A percentile compares a stretch with the other conserved stretches of the same genome.
Conservation (phyloP, 2,113 vertebrate species). For the Notechis scutatus region DNA sequence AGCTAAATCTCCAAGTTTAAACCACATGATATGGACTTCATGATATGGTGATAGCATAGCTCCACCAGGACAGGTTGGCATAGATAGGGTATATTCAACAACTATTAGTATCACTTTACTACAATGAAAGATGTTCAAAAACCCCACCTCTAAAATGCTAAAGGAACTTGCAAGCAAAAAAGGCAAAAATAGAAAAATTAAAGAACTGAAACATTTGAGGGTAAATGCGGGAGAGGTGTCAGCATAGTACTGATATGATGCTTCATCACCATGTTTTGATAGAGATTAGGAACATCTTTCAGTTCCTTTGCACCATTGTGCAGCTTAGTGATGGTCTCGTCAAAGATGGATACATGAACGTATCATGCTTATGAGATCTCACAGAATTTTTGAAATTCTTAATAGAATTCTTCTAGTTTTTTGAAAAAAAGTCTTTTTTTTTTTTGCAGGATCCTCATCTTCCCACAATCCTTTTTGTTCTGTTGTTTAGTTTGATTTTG, state of each 20-base stretch:
- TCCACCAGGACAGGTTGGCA: neutral
- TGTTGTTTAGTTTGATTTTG: neutral
- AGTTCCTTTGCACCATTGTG: neutral
- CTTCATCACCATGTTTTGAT: neutral
- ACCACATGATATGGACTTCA: neutral
- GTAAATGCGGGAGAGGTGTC: neutral
- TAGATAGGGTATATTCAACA: neutral
- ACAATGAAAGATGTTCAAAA: neutral
- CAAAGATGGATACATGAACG: neutral
- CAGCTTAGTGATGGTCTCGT: neutral
- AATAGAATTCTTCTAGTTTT: neutral
- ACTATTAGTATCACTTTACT: neutral
- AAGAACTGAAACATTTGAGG: neutral
- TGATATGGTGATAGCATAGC: neutral
- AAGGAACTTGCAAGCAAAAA: neutral
- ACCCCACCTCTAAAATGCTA: neutral
- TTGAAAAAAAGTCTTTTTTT: neutral
- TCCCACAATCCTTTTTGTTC: neutral
- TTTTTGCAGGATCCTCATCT: neutral
- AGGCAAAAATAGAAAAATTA: neutral
- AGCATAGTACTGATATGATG: neutral
- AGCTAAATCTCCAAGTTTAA: neutral
- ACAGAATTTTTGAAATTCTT: neutral
- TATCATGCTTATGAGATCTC: neutral
- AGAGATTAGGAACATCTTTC: neutral